These are phyloP conservation scores for Tribolium freemani DNA, from an alignment of 2,888 invertebrate species.

Conservation along the genomic window DNA sequence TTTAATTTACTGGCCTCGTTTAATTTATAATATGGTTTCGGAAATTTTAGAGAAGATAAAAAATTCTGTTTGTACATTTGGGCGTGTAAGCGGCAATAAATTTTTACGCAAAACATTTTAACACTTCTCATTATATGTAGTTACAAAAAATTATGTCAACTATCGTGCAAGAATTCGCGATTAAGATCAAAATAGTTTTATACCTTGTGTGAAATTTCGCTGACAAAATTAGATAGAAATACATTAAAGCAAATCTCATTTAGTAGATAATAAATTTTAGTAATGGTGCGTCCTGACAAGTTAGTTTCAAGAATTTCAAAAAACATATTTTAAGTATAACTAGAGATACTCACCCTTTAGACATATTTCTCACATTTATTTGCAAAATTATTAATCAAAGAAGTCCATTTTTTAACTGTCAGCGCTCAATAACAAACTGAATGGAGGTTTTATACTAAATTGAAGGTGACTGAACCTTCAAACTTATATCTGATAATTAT, in stretches of 20 bases:
- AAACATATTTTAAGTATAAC: not conserved
- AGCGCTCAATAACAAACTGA: not conserved
- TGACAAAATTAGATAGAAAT: not conserved
- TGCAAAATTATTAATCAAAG: not conserved
- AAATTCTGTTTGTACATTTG: not conserved
- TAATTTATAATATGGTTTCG: slow-evolving; percentile 4
- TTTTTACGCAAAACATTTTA: not conserved
- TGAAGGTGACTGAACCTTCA: not conserved
- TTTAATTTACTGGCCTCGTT: slow-evolving; percentile 13
- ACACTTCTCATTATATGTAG: not conserved
- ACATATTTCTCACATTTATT: not conserved
- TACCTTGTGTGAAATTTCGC: not conserved
- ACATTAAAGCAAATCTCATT: not conserved
- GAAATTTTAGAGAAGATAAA: not conserved
- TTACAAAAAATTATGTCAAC: slow-evolving; percentile 13
- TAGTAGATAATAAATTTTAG: not conserved
- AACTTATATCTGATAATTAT: not conserved
- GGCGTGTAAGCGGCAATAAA: not conserved
- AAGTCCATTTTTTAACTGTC: not conserved
- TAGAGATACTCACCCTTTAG: not conserved
- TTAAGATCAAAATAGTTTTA: slow-evolving; percentile 4
- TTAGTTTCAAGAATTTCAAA: not conserved
- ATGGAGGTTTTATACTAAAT: not conserved
- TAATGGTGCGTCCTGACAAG: not conserved
- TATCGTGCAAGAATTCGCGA: not conserved